Percentiles rank a stretch among this genome's conserved stretches.
These are phyloP conservation scores for Lutraria lutraria DNA, from an alignment of 2,888 invertebrate genomes.

Conservation along the genomic window DNA sequence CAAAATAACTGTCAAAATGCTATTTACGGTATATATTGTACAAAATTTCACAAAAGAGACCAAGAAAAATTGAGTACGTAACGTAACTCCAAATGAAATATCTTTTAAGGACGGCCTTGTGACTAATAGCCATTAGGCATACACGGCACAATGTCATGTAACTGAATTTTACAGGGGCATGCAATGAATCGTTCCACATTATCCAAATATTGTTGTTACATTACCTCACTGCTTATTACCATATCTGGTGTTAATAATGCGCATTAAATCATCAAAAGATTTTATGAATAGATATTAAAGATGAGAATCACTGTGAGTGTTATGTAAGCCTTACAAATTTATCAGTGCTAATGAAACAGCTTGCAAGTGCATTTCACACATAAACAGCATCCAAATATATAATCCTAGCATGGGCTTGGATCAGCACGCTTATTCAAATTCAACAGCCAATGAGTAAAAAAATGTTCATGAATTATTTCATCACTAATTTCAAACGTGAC, in stretches of 20 bases:
- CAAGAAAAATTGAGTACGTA: too few relatives aligned
- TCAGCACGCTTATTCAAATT: constrained; percentile 22
- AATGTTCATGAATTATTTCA: constrained; percentile 24
- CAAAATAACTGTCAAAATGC: too few relatives aligned
- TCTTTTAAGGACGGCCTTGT: too few relatives aligned
- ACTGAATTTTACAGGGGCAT: background rate
- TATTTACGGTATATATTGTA: too few relatives aligned
- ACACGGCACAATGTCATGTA: background rate
- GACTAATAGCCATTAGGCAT: background rate
- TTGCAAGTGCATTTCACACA: constrained; percentile 6
- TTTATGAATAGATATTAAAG: background rate
- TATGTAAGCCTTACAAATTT: background rate
- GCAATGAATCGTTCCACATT: background rate
- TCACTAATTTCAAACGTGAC: constrained; percentile 22
- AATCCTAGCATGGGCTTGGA: constrained; percentile 6
- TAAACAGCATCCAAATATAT: background rate
- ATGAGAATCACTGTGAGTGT: background rate
- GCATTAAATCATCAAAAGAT: constrained; percentile 7
- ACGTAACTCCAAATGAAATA: too few relatives aligned
- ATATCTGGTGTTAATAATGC: background rate
- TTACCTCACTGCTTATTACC: background rate
- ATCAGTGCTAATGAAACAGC: background rate
- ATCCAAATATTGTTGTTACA: background rate
- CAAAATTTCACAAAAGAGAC: too few relatives aligned
- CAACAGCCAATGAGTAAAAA: constrained; percentile 11